Percentiles rank a stretch among this genome's conserved stretches.
Conservation (phyloP, 2,888 invertebrate species). For the Cephus pygmeus region DNA sequence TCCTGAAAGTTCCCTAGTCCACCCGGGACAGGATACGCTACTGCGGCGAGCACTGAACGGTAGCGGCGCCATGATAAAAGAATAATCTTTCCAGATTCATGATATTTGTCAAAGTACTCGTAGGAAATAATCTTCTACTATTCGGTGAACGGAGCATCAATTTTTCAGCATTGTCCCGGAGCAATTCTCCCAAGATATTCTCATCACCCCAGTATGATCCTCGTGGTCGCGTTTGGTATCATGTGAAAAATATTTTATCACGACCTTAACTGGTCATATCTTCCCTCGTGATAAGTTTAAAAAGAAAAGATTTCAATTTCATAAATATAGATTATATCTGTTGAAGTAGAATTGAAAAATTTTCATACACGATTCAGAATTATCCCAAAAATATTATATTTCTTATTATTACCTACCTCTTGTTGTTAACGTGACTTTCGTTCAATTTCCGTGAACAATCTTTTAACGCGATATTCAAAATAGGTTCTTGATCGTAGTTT, state of each 20-base stretch:
- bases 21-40: not conserved
- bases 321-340: not conserved
- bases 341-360: not conserved
- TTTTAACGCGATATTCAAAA: not conserved
- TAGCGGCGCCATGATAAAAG: slow-evolving; percentile 11
- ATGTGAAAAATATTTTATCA: not conserved
- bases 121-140: slow-evolving; percentile 13
- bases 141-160: slow-evolving; percentile 8
- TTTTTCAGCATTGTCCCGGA: not conserved
- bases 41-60: not conserved
- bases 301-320: not conserved
- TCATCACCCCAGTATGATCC: not conserved
- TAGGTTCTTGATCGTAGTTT: not conserved
- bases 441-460: not conserved
- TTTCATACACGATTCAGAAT: not conserved
- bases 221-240: not conserved
- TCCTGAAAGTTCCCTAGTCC: not conserved
- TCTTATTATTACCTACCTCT: not conserved
- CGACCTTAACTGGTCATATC: not conserved
- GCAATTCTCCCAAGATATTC: not conserved
- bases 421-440: not conserved
- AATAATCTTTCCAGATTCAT: slow-evolving; percentile 22
- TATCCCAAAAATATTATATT: not conserved
- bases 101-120: slow-evolving; percentile 18
- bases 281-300: not conserved